Evolutionary conservation across 2,113 vertebrate species (phyloP), one percentile per base, ranked within the genome.

Genomic region (Nanorana parkeri): DNA sequence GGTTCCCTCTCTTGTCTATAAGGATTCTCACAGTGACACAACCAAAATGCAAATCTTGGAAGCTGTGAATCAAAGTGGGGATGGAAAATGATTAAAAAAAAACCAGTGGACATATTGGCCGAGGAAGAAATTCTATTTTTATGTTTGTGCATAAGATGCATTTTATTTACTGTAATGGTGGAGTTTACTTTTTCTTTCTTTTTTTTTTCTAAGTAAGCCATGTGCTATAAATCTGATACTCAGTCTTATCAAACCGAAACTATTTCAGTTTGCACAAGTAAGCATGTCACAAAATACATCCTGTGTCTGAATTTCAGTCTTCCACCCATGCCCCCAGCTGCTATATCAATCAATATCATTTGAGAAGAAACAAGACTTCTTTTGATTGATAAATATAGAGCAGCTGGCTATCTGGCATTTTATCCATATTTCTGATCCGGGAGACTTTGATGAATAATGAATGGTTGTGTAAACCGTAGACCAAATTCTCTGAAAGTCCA

Each of bases 1-100:
- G 0, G 89, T 90, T 90, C 91, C 91, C 90, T 92, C 92, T 90
- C 89, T 87, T 87, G 86, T 91, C 91, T 91, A 88, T 90, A 90
- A 91, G 82, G 79, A 91, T 85, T 84, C 88, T 92, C 81, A 72
- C 78, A 86, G 86, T 0, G 36, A 85, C 88, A 80, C 78, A 77
- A 77, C 55, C 0, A 85, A 90, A 89, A 10, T 86, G 85, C 85
- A 89, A 87, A 89, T 87, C 75, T 36, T 28, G 80, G 85, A 81
- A 88, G 84, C 74, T 84, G 68, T 20, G 41, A 0, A 0, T 72
- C 61, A 74, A 1, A 84, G 83, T 58, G 61, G 61, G 61, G 54
- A 68, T 56, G 65, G 29, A 55, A 55, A 66, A 83, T 36, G 23
- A 68, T 41, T 76, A 29, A 75, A 67, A 82, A 83, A 29, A 75